Base-by-base conservation (phyloP, 1,140 invertebrate species). In the Drosophila littoralis region DNA sequence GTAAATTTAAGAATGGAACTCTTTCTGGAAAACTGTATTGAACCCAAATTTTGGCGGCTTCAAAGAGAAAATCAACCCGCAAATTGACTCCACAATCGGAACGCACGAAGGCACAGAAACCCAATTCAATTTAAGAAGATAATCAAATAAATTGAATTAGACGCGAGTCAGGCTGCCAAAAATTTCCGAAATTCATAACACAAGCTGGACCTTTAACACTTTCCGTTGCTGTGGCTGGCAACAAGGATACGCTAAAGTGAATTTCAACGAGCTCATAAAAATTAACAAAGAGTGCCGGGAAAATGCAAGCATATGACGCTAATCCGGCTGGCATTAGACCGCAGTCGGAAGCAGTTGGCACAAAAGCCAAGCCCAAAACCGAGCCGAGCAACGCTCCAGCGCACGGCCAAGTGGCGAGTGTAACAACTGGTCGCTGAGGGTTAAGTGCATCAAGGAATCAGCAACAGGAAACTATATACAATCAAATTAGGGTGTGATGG, bases 401-500 rank as follows among this genome's bases (percentile, higher is more conserved):
- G 82, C 79, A 82, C 82, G 64, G 70, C 70, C 84, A 89, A 89
- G 80, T 91, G 88, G 72, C 75, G 69, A 82, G 67, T 78, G 86
- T 91, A 76, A 73, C 90, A 79, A 91, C 78, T 91, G 84, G 45
- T 15, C n/a, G 1, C 32, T 67, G 71, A 54, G 90, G 91, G 91
- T 92, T 92, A 92, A 92, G 91, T 92, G 90, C 90, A 92, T 91
- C 89, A 92, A 92, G 84, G 86, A 91, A 86, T 91, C 88, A 84
- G 74, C 54, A 65, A 64, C 42, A 15, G 42, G 68, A 72, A 89
- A 89, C 84, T 88, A 92, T 88, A 92, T 81, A 91, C 88, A 91
- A 91, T 91, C 81, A 91, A 92, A 92, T 92, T 92, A 92, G 91
- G 91, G 91, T 92, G 91, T 92, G 91, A 92, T 92, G 88, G 85